Evolutionary conservation across 2,113 vertebrate genomes (phyloP), one percentile per base, ranked within the genome.

Genomic region (Balaenoptera acutorostrata): DNA sequence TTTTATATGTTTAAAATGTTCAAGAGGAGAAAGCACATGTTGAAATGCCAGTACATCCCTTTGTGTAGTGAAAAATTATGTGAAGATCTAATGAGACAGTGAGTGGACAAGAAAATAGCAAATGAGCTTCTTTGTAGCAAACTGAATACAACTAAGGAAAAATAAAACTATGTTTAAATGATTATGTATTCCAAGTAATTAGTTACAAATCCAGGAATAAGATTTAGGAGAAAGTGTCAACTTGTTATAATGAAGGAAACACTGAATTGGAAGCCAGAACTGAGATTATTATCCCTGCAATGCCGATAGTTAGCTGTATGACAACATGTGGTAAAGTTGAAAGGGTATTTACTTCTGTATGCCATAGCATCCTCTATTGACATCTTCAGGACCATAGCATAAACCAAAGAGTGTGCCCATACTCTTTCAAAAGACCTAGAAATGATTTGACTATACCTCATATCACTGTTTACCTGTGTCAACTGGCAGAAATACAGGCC

Each of bases 181-280:
- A 75, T 66, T 74, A 3, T 63, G 13, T 88, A 36, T 93, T 88
- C 71, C 55, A 74, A 80, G 46, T 84, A 78, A 78, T 68, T 59
- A 94, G 33, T 91, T 95, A 61, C 18, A 88, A 84, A 33, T 92
- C 57, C 31, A 80, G 23, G 21, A 97, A 55, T 88, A 57, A 93
- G 33, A 83, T 72, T 66, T 59, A 88, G 75, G 89, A 95, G 90
- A 86, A 77, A 72, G 10, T 61, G 44, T 57, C 49, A 85, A 15
- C 5, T 0, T 93, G 55, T 52, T 84, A 10, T 15, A 88, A 17
- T 88, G 90, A 93, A 72, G 71, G 69, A 61, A 95, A 66, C 75
- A 55, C 4, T 57, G 39, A 75, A 69, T 63, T 83, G 17, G 68
- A 75, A 81, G 33, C 82, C 21, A 25, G n/a, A 89, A 61, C 61